A percentile compares a stretch with the other conserved stretches of the same genome.
phyloP scores from a whole-genome alignment of 2,888 invertebrate genomes.

The Drosophila sordidula region DNA sequence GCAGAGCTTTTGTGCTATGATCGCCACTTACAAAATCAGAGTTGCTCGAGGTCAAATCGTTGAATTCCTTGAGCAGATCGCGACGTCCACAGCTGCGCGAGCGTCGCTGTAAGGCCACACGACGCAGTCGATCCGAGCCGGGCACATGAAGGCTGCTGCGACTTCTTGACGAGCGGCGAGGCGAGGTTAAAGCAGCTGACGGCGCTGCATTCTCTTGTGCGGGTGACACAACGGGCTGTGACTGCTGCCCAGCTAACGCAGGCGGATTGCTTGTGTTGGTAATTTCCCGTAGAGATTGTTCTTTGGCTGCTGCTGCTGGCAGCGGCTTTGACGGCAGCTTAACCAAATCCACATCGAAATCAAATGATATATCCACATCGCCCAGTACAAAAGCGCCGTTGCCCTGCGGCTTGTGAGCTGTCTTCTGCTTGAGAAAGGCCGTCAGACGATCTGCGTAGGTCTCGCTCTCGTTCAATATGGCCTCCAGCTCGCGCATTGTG shows the following conservation, averaged over 20 bases:
- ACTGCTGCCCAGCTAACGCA: neutral
- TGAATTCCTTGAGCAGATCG: conserved; percentile 57
- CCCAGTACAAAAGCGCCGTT: conserved; percentile 32
- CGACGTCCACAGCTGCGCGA: conserved; percentile 66
- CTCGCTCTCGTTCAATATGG: conserved; percentile 45
- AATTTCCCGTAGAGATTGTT: conserved; percentile 17
- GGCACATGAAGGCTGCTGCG: conserved; percentile 48
- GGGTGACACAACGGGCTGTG: neutral
- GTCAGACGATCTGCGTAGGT: conserved; percentile 44
- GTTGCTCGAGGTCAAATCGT: conserved; percentile 17
- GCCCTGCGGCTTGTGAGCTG: conserved; percentile 21
- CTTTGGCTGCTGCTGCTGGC: conserved; percentile 1
- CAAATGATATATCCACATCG: conserved; percentile 46
- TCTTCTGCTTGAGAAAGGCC: conserved; percentile 49
- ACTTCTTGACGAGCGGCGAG: neutral
- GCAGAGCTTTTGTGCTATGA: neutral
- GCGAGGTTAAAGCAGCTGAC: neutral
- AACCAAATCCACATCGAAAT: conserved; percentile 61
- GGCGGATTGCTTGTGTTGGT: neutral
- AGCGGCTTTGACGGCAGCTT: conserved; percentile 25
- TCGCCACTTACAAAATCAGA: conserved; percentile 46
- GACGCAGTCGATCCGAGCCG: conserved; percentile 61
- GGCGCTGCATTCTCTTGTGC: neutral
- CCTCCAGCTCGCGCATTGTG: conserved; percentile 53
- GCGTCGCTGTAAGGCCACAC: conserved; percentile 57